Percentiles rank a stretch among this genome's conserved stretches.
Conservation (phyloP, 2,113 vertebrate species). For the Bettongia penicillata region DNA sequence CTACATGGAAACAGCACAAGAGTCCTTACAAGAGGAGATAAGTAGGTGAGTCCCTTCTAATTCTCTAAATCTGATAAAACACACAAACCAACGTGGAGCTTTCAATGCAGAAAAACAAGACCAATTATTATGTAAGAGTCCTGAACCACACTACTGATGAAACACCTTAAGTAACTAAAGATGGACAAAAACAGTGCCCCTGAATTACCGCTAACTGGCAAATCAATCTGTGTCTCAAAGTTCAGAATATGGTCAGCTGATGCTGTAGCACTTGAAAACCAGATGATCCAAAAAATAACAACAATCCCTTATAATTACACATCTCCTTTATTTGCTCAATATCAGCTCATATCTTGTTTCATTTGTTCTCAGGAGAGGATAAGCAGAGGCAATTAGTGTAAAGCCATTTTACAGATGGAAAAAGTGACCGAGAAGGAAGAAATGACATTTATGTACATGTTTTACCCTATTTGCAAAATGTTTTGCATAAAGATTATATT, state of each 20-base stretch:
- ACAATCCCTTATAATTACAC: background rate
- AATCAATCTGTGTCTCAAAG: constrained; percentile 68
- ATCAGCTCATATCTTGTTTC: background rate
- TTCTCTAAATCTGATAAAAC: constrained; percentile 71
- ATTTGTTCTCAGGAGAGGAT: constrained; percentile 16
- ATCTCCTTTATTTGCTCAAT: background rate
- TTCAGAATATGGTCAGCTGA: constrained; percentile 53
- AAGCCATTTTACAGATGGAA: background rate
- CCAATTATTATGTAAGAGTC: constrained; percentile 77
- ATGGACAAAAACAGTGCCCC: constrained; percentile 65
- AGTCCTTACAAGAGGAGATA: constrained; percentile 41
- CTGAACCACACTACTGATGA: constrained; percentile 69
- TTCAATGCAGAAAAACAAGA: constrained; percentile 69
- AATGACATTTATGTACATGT: background rate
- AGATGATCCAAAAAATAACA: background rate
- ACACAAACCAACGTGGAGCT: constrained; percentile 75
- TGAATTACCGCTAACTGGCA: constrained; percentile 55
- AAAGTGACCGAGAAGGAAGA: background rate
- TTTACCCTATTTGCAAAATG: background rate
- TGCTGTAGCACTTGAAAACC: background rate
- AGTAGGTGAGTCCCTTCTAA: constrained; percentile 48
- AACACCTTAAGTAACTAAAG: constrained; percentile 68
- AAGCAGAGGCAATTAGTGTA: constrained; percentile 7
- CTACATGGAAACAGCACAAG: constrained; percentile 39
- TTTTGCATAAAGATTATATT: background rate